Evolutionary conservation across 2,888 invertebrate genomes (phyloP).

Genomic region (Pachymerium ferrugineum): DNA sequence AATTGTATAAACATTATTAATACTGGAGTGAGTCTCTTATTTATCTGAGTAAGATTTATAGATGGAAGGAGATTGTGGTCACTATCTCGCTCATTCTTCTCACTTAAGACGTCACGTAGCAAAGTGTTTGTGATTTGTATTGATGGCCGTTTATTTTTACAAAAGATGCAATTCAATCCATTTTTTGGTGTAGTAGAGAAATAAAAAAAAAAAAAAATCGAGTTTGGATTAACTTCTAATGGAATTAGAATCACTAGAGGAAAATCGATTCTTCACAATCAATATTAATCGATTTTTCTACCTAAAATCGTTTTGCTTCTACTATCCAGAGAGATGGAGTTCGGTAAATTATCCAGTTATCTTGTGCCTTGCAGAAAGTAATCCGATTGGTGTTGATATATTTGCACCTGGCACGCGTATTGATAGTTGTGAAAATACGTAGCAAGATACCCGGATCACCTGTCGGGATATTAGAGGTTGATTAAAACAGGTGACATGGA

Average conservation of each 20-base stretch:
- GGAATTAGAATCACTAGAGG: too few species aligned
- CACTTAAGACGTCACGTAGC: background rate
- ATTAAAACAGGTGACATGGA: background rate
- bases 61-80: background rate
- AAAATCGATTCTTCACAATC: too few species aligned
- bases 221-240: too few species aligned
- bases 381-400: background rate
- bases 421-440: background rate
- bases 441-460: background rate
- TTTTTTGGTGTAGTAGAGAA: too few species aligned
- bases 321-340: background rate
- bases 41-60: background rate
- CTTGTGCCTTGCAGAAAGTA: background rate
- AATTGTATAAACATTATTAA: background rate
- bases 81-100: background rate
- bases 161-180: background rate
- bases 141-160: background rate
- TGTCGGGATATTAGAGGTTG: background rate
- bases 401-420: constrained; percentile 3
- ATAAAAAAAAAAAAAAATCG: background rate
- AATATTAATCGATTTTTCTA: too few species aligned
- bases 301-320: background rate
- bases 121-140: constrained; percentile 3
- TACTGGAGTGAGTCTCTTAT: background rate
- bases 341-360: too few species aligned